Evolutionary conservation across 2,113 vertebrate species (phyloP), one percentile per base, ranked within the genome.

Genomic region (Psophia crepitans): DNA sequence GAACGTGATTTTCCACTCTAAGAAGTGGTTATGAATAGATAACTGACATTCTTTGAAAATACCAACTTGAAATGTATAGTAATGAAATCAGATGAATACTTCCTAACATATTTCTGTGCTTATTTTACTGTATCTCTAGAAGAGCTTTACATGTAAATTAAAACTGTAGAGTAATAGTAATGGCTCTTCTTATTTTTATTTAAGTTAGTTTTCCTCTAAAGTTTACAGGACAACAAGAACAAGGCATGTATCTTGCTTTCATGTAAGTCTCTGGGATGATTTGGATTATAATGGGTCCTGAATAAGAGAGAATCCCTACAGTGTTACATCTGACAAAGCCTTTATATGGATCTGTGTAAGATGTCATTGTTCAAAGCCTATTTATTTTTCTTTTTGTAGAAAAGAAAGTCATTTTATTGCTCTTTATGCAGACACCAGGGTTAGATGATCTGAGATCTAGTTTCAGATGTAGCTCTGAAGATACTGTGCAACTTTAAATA

Each of bases 301-400:
- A 84, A 64, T 32, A 92, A 68, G 76, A 70, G 54, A 86, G 80
- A 92, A 87, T 84, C 39, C 69, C 74, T 84, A 64, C 22, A 33
- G 69, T 15, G 80, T 57, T 76, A 90, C 69, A 75, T 75, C 79
- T 94, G 79, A 70, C 35, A 93, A 89, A 89, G 48, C 49, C n/a
- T 89, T 91, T 79, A 14, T 46, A 69, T 43, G 33, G 33, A 75
- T 32, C 70, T 88, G 30, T 2, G 2, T 44, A 78, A 81, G 80
- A 84, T 61, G 60, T 44, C 79, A 84, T 39, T 89, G 68, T 81
- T 41, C 39, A 74, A 77, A 90, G 27, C n/a, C 90, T 93, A 84
- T 74, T 94, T 96, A 84, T 81, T 96, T 96, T 86, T 46, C 56
- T 56, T 94, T 97, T 92, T 92, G 76, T 81, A 37, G 37, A 78